Evolutionary conservation across 2,113 vertebrate species (phyloP), one percentile per base, ranked within the genome.

Genomic region (Oriolus oriolus): DNA sequence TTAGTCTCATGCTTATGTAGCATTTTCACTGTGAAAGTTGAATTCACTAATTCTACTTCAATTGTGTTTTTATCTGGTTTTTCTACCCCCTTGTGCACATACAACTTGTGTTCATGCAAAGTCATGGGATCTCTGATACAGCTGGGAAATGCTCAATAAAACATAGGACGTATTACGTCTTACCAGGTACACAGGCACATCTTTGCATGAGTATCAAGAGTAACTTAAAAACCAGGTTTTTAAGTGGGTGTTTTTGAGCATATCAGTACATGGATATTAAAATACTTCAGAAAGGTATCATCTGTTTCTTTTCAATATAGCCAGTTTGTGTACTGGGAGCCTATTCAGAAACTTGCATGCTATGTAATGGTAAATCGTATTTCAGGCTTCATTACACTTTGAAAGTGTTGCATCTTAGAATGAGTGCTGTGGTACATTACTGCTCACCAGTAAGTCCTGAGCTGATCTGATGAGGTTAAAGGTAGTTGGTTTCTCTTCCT

Each of bases 161-260:
- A 70, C 14, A 41, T 5, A 52, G 16, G 15, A n/a, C 1, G 0
- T 31, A 10, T 9, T 42, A 69, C 21, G 4, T 76, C 33, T 71
- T 64, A 20, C 11, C 10, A 27, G 20, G 4, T 61, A 45, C 4
- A 2, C 35, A 81, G 39, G 10, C 24, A 50, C 18, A 31, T 23
- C 15, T 79, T 87, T 85, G 18, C 16, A 10, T 39, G 13, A 65
- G 13, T 68, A 22, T 47, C 57, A 68, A 53, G 91, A 78, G 5
- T 57, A 76, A 60, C 17, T 49, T 75, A 20, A 13, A 71, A 26
- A 3, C 0, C 19, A 11, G 11, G 8, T 24, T 61, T 74, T 56
- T 23, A 57, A n/a, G 11, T 4, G 4, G 5, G 2, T 0, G 3
- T 45, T 42, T 74, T 78, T 39, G 3, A 54, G 23, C 8, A 6